Conservation (phyloP, 1,140 invertebrate genomes). For the Lasaia peninsularis region DNA sequence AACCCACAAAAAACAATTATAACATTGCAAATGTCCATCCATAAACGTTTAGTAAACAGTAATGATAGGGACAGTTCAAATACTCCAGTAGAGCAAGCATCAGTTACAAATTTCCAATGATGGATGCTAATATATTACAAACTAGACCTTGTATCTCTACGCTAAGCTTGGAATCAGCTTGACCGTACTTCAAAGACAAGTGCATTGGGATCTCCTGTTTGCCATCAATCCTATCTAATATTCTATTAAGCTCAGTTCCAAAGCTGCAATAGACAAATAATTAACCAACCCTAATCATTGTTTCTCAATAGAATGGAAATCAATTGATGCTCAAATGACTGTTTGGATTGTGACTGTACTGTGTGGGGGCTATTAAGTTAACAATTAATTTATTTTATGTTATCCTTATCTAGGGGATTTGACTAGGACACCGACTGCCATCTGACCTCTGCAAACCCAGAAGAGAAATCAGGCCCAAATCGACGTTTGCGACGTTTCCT, state of each 20-base stretch:
- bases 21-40: background rate
- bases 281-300: constrained; percentile 8
- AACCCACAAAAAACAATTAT: no score
- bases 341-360: no score
- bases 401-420: no score
- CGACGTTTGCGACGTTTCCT: no score
- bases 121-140: background rate
- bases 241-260: constrained; percentile 6
- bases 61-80: background rate
- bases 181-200: background rate
- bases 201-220: constrained; percentile 5
- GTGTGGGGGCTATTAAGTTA: no score
- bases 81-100: background rate
- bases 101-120: background rate
- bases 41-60: background rate
- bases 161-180: background rate
- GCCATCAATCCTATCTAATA: constrained; percentile 4
- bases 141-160: background rate
- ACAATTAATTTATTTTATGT: no score
- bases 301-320: constrained; percentile 8
- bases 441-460: no score
- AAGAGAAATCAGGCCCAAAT: no score
- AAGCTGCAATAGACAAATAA: constrained; percentile 7
- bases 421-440: no score
- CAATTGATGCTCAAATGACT: background rate